Percentiles rank a stretch among this genome's conserved stretches.
phyloP scores from a whole-genome alignment of 1,140 invertebrate genomes.

The Drosophila asahinai region DNA sequence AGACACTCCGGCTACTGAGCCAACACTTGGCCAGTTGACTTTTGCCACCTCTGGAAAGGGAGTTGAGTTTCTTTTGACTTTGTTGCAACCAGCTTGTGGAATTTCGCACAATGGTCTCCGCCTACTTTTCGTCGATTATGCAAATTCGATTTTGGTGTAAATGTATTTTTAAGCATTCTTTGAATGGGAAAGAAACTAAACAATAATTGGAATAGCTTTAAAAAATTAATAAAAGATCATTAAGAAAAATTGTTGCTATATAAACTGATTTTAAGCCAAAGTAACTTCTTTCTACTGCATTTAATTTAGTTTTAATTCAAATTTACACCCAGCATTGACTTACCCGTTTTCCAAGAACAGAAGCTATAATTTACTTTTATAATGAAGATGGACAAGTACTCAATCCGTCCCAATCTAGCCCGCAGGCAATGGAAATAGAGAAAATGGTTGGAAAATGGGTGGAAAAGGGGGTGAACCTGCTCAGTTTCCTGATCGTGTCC shows the following conservation, averaged over 20 bases:
- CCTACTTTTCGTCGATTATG: slow-evolving; percentile 27
- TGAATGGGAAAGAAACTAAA: neutral
- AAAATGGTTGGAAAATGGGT: neutral
- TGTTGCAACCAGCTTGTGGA: slow-evolving; percentile 44
- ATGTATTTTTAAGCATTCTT: slow-evolving; percentile 1
- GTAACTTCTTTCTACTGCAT: neutral
- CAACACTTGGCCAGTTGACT: slow-evolving; percentile 68
- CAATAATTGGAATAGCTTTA: no score
- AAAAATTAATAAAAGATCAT: no score
- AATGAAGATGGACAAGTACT: slow-evolving; percentile 64
- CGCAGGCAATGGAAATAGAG: slow-evolving; percentile 12
- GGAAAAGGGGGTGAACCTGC: slow-evolving; percentile 27
- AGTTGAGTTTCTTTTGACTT: slow-evolving; percentile 13
- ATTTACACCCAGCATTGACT: neutral
- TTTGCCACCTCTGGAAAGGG: slow-evolving; percentile 54
- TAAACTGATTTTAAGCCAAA: neutral
- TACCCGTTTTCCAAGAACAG: neutral
- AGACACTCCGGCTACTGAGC: slow-evolving; percentile 30
- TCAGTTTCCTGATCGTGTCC: slow-evolving; percentile 55
- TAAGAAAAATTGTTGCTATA: neutral
- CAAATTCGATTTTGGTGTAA: slow-evolving; percentile 13
- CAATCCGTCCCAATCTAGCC: slow-evolving; percentile 35
- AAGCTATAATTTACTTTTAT: slow-evolving; percentile 28
- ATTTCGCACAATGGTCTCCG: slow-evolving; percentile 58
- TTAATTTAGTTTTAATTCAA: neutral